phyloP scores from a whole-genome alignment of 2,113 vertebrate genomes.

The Salvelinus fontinalis region DNA sequence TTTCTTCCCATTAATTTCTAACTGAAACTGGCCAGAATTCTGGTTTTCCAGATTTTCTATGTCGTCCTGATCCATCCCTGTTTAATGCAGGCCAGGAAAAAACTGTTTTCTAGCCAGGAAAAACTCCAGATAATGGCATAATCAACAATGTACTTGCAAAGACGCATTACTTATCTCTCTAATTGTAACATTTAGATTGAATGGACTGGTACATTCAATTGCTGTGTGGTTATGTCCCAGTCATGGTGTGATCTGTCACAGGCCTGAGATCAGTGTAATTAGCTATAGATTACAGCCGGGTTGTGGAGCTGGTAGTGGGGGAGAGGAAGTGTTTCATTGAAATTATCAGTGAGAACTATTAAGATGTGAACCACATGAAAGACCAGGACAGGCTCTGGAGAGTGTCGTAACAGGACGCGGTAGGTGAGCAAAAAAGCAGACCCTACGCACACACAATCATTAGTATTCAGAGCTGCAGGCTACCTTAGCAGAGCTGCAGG shows the following conservation, averaged over 20 bases:
- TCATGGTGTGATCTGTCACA: slow-evolving; percentile 56
- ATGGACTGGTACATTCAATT: not conserved
- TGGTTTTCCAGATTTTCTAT: too few species aligned
- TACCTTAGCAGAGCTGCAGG: slow-evolving; percentile 61
- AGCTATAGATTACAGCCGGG: slow-evolving; percentile 55
- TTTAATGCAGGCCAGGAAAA: too few species aligned
- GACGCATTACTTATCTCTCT: not conserved
- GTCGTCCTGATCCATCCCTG: too few species aligned
- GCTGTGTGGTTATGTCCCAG: slow-evolving; percentile 47
- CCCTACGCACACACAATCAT: not conserved
- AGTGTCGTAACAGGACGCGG: slow-evolving; percentile 52
- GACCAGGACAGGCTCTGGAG: slow-evolving; percentile 56
- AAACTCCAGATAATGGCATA: too few species aligned
- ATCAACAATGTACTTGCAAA: not conserved
- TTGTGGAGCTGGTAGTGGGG: slow-evolving; percentile 13
- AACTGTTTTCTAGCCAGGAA: too few species aligned
- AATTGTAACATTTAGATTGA: not conserved
- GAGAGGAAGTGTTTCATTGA: slow-evolving; percentile 75
- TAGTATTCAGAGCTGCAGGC: slow-evolving; percentile 21
- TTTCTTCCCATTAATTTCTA: too few species aligned
- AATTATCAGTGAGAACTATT: slow-evolving; percentile 71
- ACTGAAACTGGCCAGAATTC: too few species aligned
- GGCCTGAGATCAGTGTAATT: slow-evolving; percentile 71
- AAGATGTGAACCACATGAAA: slow-evolving; percentile 71
- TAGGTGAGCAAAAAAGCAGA: slow-evolving; percentile 59